A percentile compares a stretch with the other conserved stretches of the same genome.
Conservation (phyloP, 2,797 vertebrate genomes). For the Schizopygopsis pylzovi region DNA sequence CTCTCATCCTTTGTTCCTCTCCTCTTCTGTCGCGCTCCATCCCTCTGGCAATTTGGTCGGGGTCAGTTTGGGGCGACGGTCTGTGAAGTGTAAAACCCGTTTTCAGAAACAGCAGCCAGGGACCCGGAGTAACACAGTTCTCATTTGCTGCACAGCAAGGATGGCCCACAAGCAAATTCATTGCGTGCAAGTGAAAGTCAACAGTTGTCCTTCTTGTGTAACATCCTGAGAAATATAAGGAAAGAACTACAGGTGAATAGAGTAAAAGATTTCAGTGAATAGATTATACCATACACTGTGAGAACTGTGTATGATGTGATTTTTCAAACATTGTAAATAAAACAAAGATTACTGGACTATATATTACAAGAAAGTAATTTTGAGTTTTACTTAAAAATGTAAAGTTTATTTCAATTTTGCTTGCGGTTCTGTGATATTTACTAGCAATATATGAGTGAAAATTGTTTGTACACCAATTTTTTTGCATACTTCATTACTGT, state of each 20-base stretch:
- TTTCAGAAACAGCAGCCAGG: conserved; percentile 41
- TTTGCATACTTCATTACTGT: too few relatives aligned
- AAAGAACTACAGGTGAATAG: neutral
- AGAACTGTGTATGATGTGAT: too few relatives aligned
- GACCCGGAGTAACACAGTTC: conserved; percentile 41
- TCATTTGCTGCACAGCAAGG: conserved; percentile 45
- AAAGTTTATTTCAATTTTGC: neutral
- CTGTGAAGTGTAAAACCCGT: conserved; percentile 59
- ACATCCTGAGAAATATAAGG: neutral
- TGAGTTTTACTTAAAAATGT: too few relatives aligned
- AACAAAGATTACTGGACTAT: too few relatives aligned
- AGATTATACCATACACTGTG: too few relatives aligned
- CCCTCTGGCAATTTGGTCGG: conserved; percentile 27
- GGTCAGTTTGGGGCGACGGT: conserved; percentile 45
- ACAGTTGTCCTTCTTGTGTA: neutral
- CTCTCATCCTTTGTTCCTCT: conserved; percentile 43
- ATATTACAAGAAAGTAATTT: too few relatives aligned
- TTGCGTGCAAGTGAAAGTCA: conserved; percentile 19
- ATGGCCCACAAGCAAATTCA: conserved; percentile 20
- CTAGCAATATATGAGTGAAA: neutral
- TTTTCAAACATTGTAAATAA: too few relatives aligned
- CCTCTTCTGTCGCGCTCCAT: conserved; percentile 44
- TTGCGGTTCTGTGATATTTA: neutral
- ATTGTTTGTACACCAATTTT: neutral
- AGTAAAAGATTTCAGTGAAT: too few relatives aligned